These are phyloP conservation scores for Butorides virescens DNA, from an alignment of 2,113 vertebrate species.

Conservation along the genomic window DNA sequence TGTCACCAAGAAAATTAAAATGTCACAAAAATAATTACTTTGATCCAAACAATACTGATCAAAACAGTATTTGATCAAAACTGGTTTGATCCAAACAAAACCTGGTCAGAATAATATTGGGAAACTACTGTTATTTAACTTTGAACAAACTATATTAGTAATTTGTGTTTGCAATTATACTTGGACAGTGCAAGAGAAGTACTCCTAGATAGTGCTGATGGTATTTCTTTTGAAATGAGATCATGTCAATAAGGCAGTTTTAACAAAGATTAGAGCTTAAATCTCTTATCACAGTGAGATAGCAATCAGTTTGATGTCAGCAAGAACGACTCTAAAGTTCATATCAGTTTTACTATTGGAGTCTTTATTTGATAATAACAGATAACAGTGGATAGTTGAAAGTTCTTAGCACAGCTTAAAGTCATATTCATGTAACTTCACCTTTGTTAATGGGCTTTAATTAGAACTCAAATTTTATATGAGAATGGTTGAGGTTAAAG, in stretches of 20 bases:
- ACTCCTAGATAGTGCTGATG: not conserved
- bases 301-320: slow-evolving; percentile 15
- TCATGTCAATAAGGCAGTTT: not conserved
- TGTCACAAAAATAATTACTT: not conserved
- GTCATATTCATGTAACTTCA: not conserved
- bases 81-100: not conserved
- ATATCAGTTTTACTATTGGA: not conserved
- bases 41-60: not conserved
- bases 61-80: not conserved
- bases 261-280: not conserved
- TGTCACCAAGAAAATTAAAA: not conserved
- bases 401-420: not conserved
- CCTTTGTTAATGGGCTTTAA: slow-evolving; percentile 13
- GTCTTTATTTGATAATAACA: not conserved
- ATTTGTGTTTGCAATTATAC: not conserved
- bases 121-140: not conserved
- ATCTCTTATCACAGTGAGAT: not conserved
- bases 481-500: not conserved
- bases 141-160: not conserved
- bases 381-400: not conserved
- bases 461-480: not conserved
- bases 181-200: not conserved
- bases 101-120: not conserved
- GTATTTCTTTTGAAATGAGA: not conserved
- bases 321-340: not conserved